A percentile compares a stretch with the other conserved stretches of the same genome.
phyloP scores from a whole-genome alignment of 2,797 vertebrate genomes.

The Tenualosa ilisha region DNA sequence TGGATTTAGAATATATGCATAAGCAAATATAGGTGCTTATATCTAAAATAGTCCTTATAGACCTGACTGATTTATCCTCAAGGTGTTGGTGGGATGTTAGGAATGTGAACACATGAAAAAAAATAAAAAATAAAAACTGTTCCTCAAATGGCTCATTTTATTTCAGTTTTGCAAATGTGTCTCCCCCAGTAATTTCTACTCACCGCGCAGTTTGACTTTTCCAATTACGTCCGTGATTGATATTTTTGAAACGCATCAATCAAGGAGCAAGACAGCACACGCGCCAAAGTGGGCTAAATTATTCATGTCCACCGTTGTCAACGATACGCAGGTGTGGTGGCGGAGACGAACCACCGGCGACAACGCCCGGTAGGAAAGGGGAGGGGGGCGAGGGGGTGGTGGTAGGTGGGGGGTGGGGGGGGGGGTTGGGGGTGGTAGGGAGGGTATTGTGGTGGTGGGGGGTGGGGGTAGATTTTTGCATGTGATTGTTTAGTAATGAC shows the following conservation, averaged over 20 bases:
- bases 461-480: neutral
- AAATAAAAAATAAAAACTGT: neutral
- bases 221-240: conserved; percentile 18
- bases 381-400: neutral
- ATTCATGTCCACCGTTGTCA: conserved; percentile 9
- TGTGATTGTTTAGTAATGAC: conserved; percentile 23
- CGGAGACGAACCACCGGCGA: neutral
- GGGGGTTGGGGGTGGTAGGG: neutral
- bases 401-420: neutral
- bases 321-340: conserved; percentile 1
- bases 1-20: neutral
- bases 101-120: neutral
- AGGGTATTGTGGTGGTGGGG: neutral
- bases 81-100: neutral
- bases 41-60: neutral
- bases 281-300: neutral
- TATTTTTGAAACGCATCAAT: conserved; percentile 21
- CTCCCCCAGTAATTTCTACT: conserved; percentile 16
- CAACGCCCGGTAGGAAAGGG: neutral
- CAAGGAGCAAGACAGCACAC: neutral
- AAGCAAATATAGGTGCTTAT: conserved; percentile 3
- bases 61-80: conserved; percentile 1
- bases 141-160: conserved; percentile 6
- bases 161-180: conserved; percentile 4
- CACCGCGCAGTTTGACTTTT: conserved; percentile 20